phyloP scores from a whole-genome alignment of 2,113 vertebrate species.

The Misgurnus anguillicaudatus region DNA sequence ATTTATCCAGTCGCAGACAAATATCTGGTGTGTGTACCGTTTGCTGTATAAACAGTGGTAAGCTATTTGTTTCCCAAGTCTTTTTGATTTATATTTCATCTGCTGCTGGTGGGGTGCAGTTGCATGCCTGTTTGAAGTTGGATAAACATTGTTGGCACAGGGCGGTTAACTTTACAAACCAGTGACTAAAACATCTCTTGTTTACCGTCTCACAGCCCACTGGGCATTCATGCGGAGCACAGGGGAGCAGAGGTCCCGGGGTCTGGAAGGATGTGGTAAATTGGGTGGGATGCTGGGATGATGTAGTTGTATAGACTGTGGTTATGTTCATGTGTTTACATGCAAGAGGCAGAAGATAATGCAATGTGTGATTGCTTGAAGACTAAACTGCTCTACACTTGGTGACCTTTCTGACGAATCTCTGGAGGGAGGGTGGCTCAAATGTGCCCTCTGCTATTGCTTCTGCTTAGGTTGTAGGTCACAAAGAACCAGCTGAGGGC shows the following conservation, averaged over 20 bases:
- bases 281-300: slow-evolving; percentile 9
- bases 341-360: slow-evolving; percentile 37
- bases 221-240: background rate
- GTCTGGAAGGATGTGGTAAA: slow-evolving; percentile 31
- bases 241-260: background rate
- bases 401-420: background rate
- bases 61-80: background rate
- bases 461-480: background rate
- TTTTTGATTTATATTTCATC: slow-evolving; percentile 19
- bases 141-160: slow-evolving; percentile 19
- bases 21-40: slow-evolving; percentile 35
- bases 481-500: background rate
- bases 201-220: slow-evolving; percentile 15
- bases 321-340: slow-evolving; percentile 32
- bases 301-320: slow-evolving; percentile 18
- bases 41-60: slow-evolving; percentile 12
- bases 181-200: slow-evolving; percentile 30
- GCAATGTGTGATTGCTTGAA: slow-evolving; percentile 1
- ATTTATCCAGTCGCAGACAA: slow-evolving; percentile 7
- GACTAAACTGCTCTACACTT: background rate
- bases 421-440: background rate
- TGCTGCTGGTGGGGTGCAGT: background rate
- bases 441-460: background rate
- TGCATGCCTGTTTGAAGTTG: background rate
- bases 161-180: slow-evolving; percentile 9